A percentile compares a stretch with the other conserved stretches of the same genome.
These are phyloP conservation scores for Himalopsyche japonica DNA, from an alignment of 2,888 invertebrate species.

Conservation along the genomic window DNA sequence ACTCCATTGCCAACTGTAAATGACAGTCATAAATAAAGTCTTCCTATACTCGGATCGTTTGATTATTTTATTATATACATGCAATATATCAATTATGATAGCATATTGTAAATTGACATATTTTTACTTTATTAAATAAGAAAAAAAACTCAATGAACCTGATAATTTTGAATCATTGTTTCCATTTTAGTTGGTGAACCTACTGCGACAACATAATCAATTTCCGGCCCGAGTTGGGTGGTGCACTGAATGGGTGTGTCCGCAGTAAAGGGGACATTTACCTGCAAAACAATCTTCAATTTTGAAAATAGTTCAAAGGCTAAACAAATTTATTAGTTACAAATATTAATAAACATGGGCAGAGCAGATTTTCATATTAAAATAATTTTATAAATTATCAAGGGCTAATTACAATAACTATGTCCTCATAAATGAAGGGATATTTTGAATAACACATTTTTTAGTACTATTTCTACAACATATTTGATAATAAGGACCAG, in stretches of 20 bases:
- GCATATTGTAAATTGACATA: no score
- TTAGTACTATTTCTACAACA: no score
- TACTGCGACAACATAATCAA: constrained; percentile 79
- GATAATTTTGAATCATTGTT: constrained; percentile 59
- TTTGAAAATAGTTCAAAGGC: no score
- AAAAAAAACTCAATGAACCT: constrained; percentile 45
- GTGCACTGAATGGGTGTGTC: constrained; percentile 76
- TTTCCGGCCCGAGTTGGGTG: constrained; percentile 72
- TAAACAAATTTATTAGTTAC: no score
- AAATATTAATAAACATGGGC: not conserved
- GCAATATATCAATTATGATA: not conserved
- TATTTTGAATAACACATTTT: no score
- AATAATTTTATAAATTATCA: no score
- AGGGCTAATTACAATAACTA: no score
- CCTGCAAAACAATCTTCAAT: constrained; percentile 50
- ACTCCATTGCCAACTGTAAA: not conserved
- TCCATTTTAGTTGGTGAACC: constrained; percentile 61
- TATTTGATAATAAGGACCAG: no score
- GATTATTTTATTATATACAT: not conserved
- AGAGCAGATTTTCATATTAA: no score
- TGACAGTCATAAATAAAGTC: not conserved
- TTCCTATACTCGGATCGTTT: no score
- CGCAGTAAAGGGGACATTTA: constrained; percentile 69
- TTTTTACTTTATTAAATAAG: not conserved
- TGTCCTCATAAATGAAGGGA: no score